A percentile compares a stretch with the other conserved stretches of the same genome.
Evolutionary conservation across 2,113 vertebrate species (phyloP).

Genomic region (Corynorhinus townsendii): DNA sequence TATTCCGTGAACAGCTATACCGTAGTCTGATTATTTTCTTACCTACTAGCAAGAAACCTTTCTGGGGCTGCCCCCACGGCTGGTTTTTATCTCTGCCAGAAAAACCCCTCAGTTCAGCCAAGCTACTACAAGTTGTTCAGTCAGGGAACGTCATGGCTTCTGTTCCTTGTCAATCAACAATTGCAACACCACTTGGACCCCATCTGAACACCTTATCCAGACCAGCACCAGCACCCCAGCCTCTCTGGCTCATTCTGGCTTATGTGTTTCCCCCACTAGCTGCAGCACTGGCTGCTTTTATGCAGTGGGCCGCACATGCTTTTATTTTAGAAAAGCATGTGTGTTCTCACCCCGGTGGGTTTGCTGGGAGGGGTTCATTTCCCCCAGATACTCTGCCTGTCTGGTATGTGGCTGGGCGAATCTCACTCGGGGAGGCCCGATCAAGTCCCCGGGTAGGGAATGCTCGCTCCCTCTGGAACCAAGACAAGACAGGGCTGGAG

Average conservation of each 20-base stretch:
- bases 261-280: no score
- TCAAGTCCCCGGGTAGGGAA: not conserved
- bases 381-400: not conserved
- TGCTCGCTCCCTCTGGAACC: not conserved
- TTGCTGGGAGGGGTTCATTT: not conserved
- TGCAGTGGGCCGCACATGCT: no score
- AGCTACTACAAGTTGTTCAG: no score
- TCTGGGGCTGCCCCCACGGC: accelerated
- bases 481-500: not conserved
- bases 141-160: no score
- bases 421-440: accelerated
- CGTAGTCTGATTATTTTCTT: not conserved
- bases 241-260: no score
- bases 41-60: not conserved
- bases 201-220: no score
- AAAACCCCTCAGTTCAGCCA: no score
- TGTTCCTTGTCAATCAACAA: no score
- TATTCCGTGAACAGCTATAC: not conserved
- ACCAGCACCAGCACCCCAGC: no score
- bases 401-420: accelerated
- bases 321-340: not conserved
- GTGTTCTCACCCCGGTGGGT: not conserved
- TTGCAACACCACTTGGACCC: no score
- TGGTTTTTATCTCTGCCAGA: not conserved
- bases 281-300: no score